These are phyloP conservation scores for Pelodiscus sinensis DNA, from an alignment of 2,113 vertebrate genomes.

Conservation along the genomic window DNA sequence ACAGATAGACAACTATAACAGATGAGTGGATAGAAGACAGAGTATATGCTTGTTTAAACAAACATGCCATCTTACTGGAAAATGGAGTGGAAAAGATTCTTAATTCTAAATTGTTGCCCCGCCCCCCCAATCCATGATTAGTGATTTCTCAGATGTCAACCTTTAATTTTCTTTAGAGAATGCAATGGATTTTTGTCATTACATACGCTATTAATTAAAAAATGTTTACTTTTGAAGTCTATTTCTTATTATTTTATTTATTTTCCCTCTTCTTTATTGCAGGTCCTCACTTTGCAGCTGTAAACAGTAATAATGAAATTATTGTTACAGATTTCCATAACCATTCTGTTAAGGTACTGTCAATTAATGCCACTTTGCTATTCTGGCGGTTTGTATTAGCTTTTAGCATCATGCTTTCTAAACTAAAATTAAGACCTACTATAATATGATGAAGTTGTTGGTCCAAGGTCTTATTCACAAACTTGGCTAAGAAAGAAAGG, in stretches of 20 bases:
- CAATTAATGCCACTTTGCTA: conserved; percentile 13
- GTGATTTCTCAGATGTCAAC: neutral
- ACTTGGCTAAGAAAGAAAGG: neutral
- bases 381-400: neutral
- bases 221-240: neutral
- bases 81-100: neutral
- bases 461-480: neutral
- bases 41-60: conserved; percentile 15
- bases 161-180: neutral
- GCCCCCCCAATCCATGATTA: neutral
- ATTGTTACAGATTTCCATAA: conserved; percentile 98
- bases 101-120: conserved; percentile 9
- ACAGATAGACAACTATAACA: neutral
- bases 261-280: conserved; percentile 54
- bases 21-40: neutral
- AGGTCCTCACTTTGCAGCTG: conserved; percentile 96
- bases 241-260: neutral
- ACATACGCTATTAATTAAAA: neutral
- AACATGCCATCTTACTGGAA: conserved; percentile 1
- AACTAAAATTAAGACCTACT: neutral
- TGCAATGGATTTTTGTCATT: neutral
- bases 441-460: neutral
- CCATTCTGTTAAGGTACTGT: conserved; percentile 95
- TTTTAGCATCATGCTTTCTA: neutral
- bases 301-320: conserved; percentile 98